Percentiles rank a stretch among this genome's conserved stretches.
Conservation (phyloP, 1,140 invertebrate genomes). For the Atta cephalotes region DNA sequence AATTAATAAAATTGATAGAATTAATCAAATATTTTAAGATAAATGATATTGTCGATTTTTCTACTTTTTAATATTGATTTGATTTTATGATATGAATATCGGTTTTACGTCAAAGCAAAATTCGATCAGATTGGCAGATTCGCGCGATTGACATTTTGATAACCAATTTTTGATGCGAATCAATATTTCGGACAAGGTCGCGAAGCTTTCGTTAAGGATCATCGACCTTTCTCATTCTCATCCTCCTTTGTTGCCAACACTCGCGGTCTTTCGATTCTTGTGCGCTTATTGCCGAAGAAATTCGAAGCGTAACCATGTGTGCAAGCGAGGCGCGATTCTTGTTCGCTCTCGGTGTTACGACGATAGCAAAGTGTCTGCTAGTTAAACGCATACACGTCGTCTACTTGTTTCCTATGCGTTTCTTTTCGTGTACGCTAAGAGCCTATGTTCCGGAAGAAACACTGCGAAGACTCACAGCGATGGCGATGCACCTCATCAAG, state of each 20-base stretch:
- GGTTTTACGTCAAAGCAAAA: background rate
- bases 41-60: background rate
- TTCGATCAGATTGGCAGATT: background rate
- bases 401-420: slow-evolving; percentile 18
- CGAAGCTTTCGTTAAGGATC: slow-evolving; percentile 60
- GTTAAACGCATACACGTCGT: slow-evolving; percentile 64
- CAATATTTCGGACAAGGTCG: slow-evolving; percentile 61
- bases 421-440: slow-evolving; percentile 27
- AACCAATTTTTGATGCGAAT: slow-evolving; percentile 45
- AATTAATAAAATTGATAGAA: slow-evolving; percentile 29
- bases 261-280: slow-evolving; percentile 53
- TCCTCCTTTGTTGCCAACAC: slow-evolving; percentile 37
- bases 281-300: slow-evolving; percentile 54
- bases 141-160: background rate
- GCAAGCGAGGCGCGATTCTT: slow-evolving; percentile 58
- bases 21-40: slow-evolving; percentile 26
- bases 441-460: slow-evolving; percentile 30
- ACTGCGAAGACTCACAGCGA: slow-evolving; percentile 14
- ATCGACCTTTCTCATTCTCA: slow-evolving; percentile 54
- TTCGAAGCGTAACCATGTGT: slow-evolving; percentile 35
- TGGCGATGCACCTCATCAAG: background rate
- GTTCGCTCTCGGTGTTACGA: background rate
- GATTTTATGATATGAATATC: background rate
- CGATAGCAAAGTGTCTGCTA: slow-evolving; percentile 39
- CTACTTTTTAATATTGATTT: background rate